Conservation (phyloP, 1,140 invertebrate genomes). For the Telenomus remus region DNA sequence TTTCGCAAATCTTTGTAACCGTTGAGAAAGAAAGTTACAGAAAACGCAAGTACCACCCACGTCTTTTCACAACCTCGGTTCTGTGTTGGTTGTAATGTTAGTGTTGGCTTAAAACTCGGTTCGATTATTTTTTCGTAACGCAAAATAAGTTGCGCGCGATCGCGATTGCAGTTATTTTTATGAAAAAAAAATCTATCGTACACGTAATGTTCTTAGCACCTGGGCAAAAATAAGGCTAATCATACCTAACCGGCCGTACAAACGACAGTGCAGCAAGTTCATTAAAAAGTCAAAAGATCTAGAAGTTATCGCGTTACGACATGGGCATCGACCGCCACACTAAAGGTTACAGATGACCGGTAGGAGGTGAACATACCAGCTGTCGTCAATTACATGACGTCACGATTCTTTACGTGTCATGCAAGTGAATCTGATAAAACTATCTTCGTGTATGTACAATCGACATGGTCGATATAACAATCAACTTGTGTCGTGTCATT, state of each 20-base stretch:
- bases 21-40: too few species aligned
- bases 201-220: slow-evolving; percentile 32
- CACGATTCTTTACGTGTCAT: slow-evolving; percentile 56
- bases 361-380: slow-evolving; percentile 59
- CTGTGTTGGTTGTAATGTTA: background rate
- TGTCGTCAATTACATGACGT: slow-evolving; percentile 61
- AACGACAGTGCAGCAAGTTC: slow-evolving; percentile 50
- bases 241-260: slow-evolving; percentile 41
- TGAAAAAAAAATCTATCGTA: slow-evolving; percentile 3
- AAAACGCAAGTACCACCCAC: too few species aligned
- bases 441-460: slow-evolving; percentile 51
- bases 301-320: slow-evolving; percentile 60
- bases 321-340: slow-evolving; percentile 64
- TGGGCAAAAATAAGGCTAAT: slow-evolving; percentile 42
- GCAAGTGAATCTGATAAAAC: slow-evolving; percentile 46
- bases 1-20: too few species aligned
- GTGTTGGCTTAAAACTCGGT: too few species aligned
- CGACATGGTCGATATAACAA: slow-evolving; percentile 55
- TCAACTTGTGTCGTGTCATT: slow-evolving; percentile 47
- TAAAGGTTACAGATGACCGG: slow-evolving; percentile 66
- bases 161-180: slow-evolving; percentile 12
- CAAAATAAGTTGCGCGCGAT: background rate
- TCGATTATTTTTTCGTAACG: background rate
- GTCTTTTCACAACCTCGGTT: background rate
- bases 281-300: slow-evolving; percentile 62